A percentile compares a stretch with the other conserved stretches of the same genome.
Evolutionary conservation across 1,140 invertebrate species (phyloP).

Genomic region (Lasioglossum baleicum): DNA sequence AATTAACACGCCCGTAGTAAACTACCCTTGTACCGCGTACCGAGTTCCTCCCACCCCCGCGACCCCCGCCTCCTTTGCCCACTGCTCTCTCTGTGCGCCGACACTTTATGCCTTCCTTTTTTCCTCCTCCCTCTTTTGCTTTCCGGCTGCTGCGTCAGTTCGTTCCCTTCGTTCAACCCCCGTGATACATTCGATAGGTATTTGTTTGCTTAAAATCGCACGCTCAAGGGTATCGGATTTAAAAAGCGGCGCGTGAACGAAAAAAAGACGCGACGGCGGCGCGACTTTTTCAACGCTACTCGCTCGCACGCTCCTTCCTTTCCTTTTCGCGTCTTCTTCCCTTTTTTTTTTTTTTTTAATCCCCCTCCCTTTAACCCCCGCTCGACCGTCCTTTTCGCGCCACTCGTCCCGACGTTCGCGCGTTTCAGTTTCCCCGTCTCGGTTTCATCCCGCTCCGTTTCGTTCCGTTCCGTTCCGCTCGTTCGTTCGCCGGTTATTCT

Average conservation of each 20-base stretch:
- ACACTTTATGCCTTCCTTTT: slow-evolving; percentile 44
- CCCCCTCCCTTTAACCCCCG: no score
- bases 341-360: no score
- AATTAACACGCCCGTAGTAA: slow-evolving; percentile 73
- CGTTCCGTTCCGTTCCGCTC: slow-evolving; percentile 26
- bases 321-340: no score
- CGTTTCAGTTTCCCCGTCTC: no score
- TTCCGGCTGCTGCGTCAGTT: background rate
- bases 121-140: background rate
- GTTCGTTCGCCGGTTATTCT: no score
- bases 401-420: no score
- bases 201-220: slow-evolving; percentile 70
- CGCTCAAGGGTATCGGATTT: slow-evolving; percentile 65
- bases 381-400: no score
- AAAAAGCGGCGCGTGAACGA: slow-evolving; percentile 47
- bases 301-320: no score
- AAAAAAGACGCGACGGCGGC: background rate
- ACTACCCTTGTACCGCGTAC: slow-evolving; percentile 52
- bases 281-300: no score
- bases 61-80: no score
- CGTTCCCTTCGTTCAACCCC: slow-evolving; percentile 16
- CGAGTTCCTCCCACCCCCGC: slow-evolving; percentile 6
- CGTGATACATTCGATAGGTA: slow-evolving; percentile 63
- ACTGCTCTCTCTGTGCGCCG: no score
- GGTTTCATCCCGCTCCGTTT: no score